Conservation (phyloP, 1,140 invertebrate genomes). For the Hermetia illucens region DNA sequence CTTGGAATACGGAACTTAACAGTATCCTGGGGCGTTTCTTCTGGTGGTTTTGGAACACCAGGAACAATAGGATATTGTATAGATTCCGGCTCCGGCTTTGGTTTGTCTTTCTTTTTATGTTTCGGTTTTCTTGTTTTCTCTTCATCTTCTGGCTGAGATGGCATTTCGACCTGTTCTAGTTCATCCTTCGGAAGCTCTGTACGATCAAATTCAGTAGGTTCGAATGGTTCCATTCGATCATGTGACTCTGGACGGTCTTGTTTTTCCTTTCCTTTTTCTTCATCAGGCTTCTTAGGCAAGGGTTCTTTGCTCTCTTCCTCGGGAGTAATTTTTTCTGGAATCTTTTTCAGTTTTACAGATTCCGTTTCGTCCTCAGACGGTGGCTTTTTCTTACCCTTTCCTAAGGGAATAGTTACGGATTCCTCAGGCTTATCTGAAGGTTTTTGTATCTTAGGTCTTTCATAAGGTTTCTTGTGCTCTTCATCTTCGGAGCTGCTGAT, state of each 20-base stretch:
- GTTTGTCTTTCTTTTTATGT: slow-evolving; percentile 31
- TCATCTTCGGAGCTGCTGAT: slow-evolving; percentile 24
- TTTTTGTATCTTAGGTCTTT: slow-evolving; percentile 18
- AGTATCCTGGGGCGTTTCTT: slow-evolving; percentile 34
- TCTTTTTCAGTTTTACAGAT: slow-evolving; percentile 35
- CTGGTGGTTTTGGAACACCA: slow-evolving; percentile 36
- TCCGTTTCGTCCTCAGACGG: slow-evolving; percentile 32
- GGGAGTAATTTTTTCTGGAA: slow-evolving; percentile 23
- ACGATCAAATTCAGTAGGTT: slow-evolving; percentile 33
- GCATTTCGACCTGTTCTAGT: slow-evolving; percentile 19
- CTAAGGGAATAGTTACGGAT: slow-evolving; percentile 19
- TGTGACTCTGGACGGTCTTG: too few species aligned
- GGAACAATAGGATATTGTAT: slow-evolving; percentile 36
- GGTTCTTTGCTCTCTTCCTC: slow-evolving; percentile 19
- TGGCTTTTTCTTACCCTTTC: slow-evolving; percentile 19
- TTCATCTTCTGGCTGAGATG: slow-evolving; percentile 28
- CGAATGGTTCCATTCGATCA: slow-evolving; percentile 26
- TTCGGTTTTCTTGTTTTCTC: slow-evolving; percentile 31
- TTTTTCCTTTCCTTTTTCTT: slow-evolving; percentile 13
- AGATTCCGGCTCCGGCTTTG: slow-evolving; percentile 36
- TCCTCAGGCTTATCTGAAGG: slow-evolving; percentile 30
- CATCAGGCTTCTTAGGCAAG: slow-evolving; percentile 12
- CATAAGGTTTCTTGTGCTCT: slow-evolving; percentile 18
- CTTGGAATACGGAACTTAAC: slow-evolving; percentile 41
- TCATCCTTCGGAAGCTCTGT: slow-evolving; percentile 29